phyloP scores from a whole-genome alignment of 2,888 invertebrate species.

The Hydroisotoma schaefferi region DNA sequence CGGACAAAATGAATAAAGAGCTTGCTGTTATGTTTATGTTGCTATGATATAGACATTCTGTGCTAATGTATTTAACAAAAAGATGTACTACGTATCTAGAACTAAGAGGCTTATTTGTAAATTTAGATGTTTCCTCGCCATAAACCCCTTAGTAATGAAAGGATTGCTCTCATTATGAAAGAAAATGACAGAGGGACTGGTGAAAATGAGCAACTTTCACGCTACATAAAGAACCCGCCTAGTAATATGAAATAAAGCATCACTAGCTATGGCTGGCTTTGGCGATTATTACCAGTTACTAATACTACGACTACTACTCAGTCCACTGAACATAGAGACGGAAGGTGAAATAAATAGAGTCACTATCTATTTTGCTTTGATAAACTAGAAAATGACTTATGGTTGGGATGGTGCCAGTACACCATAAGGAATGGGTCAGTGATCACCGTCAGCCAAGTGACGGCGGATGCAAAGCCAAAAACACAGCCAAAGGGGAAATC shows the following conservation, averaged over 20 bases:
- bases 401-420: slow-evolving; percentile 13
- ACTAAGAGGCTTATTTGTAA: too few species aligned
- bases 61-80: too few species aligned
- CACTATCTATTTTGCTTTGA: slow-evolving; percentile 17
- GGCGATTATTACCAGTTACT: neutral
- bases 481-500: too few species aligned
- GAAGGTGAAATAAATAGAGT: slow-evolving; percentile 9
- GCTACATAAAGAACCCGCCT: slow-evolving; percentile 2
- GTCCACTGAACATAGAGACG: neutral
- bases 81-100: too few species aligned
- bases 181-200: slow-evolving; percentile 19
- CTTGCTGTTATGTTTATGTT: too few species aligned
- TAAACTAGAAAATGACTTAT: slow-evolving; percentile 21
- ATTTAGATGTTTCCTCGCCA: slow-evolving; percentile 38
- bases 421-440: slow-evolving; percentile 3
- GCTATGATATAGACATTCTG: too few species aligned
- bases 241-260: too few species aligned
- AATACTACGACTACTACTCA: neutral
- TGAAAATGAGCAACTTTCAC: slow-evolving; percentile 10
- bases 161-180: slow-evolving; percentile 38
- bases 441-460: too few species aligned
- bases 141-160: slow-evolving; percentile 40
- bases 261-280: too few species aligned
- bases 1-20: too few species aligned
- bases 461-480: too few species aligned